Percentiles rank a stretch among this genome's conserved stretches.
These are phyloP conservation scores for Cylas formicarius DNA, from an alignment of 1,140 invertebrate species.

Conservation along the genomic window DNA sequence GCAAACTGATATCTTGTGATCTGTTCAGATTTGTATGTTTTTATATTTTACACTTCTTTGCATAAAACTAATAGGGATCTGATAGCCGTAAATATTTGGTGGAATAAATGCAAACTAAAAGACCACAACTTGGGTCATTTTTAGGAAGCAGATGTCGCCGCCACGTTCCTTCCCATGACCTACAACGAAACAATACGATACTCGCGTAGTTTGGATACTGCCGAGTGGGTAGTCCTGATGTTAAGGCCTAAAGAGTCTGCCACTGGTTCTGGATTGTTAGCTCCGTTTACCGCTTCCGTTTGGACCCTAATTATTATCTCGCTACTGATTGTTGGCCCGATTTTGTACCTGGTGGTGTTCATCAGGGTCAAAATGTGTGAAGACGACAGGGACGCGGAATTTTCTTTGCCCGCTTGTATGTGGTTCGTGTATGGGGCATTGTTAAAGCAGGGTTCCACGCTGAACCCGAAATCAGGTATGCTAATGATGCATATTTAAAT, in stretches of 20 bases:
- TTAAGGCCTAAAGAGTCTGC: constrained; percentile 70
- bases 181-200: constrained; percentile 52
- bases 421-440: constrained; percentile 85
- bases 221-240: constrained; percentile 69
- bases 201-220: constrained; percentile 61
- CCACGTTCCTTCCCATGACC: constrained; percentile 65
- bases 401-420: constrained; percentile 56
- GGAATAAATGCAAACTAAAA: too few species aligned
- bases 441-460: constrained; percentile 77
- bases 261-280: constrained; percentile 71
- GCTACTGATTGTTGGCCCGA: constrained; percentile 64
- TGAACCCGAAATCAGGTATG: constrained; percentile 69
- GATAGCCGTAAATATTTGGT: too few species aligned
- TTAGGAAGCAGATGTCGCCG: constrained; percentile 68
- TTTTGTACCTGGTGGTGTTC: constrained; percentile 66
- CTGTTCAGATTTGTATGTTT: too few species aligned
- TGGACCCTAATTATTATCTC: constrained; percentile 71
- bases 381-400: constrained; percentile 35
- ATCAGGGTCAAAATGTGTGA: constrained; percentile 50
- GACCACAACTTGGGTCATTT: constrained; percentile 18
- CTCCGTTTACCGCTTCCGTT: constrained; percentile 68
- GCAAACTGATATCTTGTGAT: too few species aligned
- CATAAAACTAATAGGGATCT: too few species aligned
- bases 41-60: too few species aligned
- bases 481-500: not conserved